These are phyloP conservation scores for Heliopora coerulea DNA, from an alignment of 92 coral and sea anemone species.

Conservation along the genomic window DNA sequence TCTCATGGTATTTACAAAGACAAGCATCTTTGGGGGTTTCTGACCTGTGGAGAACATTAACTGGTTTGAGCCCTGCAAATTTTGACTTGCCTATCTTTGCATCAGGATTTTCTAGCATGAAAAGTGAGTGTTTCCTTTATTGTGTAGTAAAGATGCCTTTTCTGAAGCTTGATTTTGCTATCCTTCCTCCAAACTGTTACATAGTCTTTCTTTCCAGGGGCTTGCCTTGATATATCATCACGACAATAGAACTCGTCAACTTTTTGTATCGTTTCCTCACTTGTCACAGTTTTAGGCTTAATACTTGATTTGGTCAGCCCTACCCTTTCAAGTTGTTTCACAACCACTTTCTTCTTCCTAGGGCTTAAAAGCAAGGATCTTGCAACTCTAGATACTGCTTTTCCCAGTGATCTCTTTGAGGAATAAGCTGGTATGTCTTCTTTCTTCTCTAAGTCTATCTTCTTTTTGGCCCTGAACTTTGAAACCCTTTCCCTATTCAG, in stretches of 20 bases:
- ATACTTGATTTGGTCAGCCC: slow-evolving; percentile 52
- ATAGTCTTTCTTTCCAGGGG: slow-evolving; percentile 53
- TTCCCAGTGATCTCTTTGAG: slow-evolving; percentile 50
- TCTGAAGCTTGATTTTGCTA: slow-evolving; percentile 58
- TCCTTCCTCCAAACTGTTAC: slow-evolving; percentile 45
- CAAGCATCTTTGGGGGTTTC: slow-evolving; percentile 56
- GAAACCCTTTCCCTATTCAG: slow-evolving; percentile 54
- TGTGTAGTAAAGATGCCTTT: slow-evolving; percentile 53
- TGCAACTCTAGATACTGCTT: slow-evolving; percentile 47
- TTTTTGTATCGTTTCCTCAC: slow-evolving; percentile 34
- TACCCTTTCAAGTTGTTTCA: slow-evolving; percentile 47
- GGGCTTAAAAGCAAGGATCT: slow-evolving; percentile 50
- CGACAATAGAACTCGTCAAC: slow-evolving; percentile 44
- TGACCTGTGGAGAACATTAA: slow-evolving; percentile 55
- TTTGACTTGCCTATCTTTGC: no score
- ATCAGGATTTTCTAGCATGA: slow-evolving; percentile 45
- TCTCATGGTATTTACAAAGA: slow-evolving; percentile 53
- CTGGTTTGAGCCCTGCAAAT: slow-evolving; percentile 56
- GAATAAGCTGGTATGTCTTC: slow-evolving; percentile 39
- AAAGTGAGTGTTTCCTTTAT: slow-evolving; percentile 57
- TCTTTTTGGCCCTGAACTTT: slow-evolving; percentile 44
- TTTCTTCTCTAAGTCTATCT: slow-evolving; percentile 34
- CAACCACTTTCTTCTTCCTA: slow-evolving; percentile 53
- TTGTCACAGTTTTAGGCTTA: slow-evolving; percentile 34
- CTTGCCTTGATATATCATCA: slow-evolving; percentile 55